A percentile compares a stretch with the other conserved stretches of the same genome.
These are phyloP conservation scores for Euspilapteryx auroguttella DNA, from an alignment of 2,888 invertebrate genomes.

Conservation along the genomic window DNA sequence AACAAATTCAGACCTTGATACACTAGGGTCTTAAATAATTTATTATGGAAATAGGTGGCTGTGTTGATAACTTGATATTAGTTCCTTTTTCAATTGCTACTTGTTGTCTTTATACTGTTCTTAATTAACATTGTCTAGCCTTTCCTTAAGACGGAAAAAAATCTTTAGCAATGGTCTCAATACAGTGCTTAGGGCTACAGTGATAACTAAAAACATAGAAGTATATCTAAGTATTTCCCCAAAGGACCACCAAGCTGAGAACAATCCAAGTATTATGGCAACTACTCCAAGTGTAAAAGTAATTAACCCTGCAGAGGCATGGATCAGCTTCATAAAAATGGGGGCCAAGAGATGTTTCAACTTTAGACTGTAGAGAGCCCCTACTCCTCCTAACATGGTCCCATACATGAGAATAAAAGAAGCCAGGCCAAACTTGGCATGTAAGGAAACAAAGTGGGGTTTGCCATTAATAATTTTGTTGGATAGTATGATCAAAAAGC, in stretches of 20 bases:
- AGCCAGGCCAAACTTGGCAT: constrained; percentile 45
- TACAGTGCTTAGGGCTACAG: constrained; percentile 35
- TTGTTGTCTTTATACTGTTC: too few species aligned
- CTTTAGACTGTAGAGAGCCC: constrained; percentile 42
- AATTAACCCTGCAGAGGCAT: constrained; percentile 35
- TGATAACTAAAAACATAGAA: constrained; percentile 25
- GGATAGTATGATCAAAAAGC: constrained; percentile 38
- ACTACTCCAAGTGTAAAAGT: constrained; percentile 40
- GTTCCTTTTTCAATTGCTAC: too few species aligned
- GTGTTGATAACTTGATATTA: too few species aligned
- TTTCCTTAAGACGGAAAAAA: constrained; percentile 45
- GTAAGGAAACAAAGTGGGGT: constrained; percentile 33
- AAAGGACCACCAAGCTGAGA: constrained; percentile 40
- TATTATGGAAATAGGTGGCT: too few species aligned
- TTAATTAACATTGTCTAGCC: constrained; percentile 35
- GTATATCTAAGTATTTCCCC: constrained; percentile 34
- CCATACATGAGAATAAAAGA: constrained; percentile 34
- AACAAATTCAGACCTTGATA: too few species aligned
- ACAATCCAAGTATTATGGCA: constrained; percentile 35
- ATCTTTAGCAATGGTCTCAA: constrained; percentile 43
- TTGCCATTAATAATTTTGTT: constrained; percentile 35
- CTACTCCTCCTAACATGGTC: constrained; percentile 43
- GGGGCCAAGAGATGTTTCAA: constrained; percentile 44
- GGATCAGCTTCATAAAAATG: constrained; percentile 43
- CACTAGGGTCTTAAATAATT: too few species aligned